Conservation (phyloP, 2,113 vertebrate species). For the Excalfactoria chinensis region DNA sequence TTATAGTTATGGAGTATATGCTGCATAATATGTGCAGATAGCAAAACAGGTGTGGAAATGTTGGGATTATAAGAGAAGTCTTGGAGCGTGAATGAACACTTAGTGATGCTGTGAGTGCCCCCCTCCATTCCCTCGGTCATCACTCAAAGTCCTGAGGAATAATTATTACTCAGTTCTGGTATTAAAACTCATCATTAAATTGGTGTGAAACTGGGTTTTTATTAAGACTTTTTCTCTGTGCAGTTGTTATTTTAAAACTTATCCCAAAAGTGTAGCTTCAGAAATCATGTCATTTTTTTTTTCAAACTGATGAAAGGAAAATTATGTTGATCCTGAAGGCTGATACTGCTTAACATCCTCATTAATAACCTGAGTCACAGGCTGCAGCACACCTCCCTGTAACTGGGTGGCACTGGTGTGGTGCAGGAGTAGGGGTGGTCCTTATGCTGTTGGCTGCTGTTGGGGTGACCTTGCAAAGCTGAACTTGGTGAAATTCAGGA, state of each 20-base stretch:
- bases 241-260: conserved; percentile 59
- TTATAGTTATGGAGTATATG: conserved; percentile 22
- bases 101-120: neutral
- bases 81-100: neutral
- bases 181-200: conserved; percentile 37
- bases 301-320: conserved; percentile 47
- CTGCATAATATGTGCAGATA: neutral
- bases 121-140: neutral
- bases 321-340: conserved; percentile 66
- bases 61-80: neutral
- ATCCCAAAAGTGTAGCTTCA: conserved; percentile 59
- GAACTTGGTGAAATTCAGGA: accelerated
- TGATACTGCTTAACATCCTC: conserved; percentile 51
- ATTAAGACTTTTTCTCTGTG: conserved; percentile 24
- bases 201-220: conserved; percentile 52
- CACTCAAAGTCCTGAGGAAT: neutral
- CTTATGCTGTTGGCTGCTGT: neutral
- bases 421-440: conserved; percentile 1
- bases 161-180: conserved; percentile 35
- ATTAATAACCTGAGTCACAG: conserved; percentile 56
- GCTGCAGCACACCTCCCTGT: neutral
- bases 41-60: neutral
- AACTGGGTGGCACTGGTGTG: neutral
- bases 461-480: neutral
- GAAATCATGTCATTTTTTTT: conserved; percentile 41